Base-by-base conservation (phyloP, 2,888 invertebrate species). In the Zygogramma bicolorata region DNA sequence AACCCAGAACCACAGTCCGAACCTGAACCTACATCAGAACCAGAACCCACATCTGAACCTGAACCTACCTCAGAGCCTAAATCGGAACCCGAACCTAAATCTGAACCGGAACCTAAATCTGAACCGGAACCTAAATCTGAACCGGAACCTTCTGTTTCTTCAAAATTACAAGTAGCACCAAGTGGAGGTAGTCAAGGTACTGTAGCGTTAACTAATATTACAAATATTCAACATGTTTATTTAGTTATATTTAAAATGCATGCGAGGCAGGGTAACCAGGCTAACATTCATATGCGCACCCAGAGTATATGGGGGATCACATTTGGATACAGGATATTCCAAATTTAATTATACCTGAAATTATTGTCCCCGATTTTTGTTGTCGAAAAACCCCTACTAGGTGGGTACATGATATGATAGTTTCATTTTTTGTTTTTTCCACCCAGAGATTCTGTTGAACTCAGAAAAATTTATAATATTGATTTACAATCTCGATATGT, bases 91-190 rank as follows among this genome's bases (percentile, higher is more conserved):
- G 87, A 87, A 74, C 77, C 86, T 1, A 78, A 84, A 69, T 81
- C 86, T 0, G 81, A 85, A 59, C 79, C 87, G 0, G 83, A 85
- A 77, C 81, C 87, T 84, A 58, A 84, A 75, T 85, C 91, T 8
- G 88, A 90, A 76, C 87, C 88, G 0, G 85, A 88, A 79, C 85
- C 88, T 0, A 82, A 86, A 74, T 80, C 85, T 29, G 82, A 88
- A 79, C 81, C 85, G 25, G 81, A 88, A 79, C 85, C 88, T 22
- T 31, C 86, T 87, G 80, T 85, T 88, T 82, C 49, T 80, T 86
- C 81, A 74, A 85, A 80, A 75, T 77, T 81, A 70, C 79, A 84
- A 75, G 79, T 80, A 75, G 82, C 83, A 81, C 83, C 84, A 71
- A 80, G 70, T 71, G 82, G 80, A 83, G 77, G 76, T 71, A 79